A percentile compares a stretch with the other conserved stretches of the same genome.
phyloP scores from a whole-genome alignment of 1,140 invertebrate genomes.

The Leptinotarsa texana region DNA sequence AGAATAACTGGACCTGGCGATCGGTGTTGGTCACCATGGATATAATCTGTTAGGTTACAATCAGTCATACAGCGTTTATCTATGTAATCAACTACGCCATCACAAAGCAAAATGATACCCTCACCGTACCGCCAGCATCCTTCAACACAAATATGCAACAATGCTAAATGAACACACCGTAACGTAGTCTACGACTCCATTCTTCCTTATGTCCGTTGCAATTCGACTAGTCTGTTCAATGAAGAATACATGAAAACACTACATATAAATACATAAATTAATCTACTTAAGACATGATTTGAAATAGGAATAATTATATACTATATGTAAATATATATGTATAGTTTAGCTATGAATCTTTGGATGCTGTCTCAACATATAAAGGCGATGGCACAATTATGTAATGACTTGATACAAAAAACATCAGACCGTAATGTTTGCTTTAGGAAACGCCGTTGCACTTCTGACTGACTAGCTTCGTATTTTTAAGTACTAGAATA shows the following conservation, averaged over 20 bases:
- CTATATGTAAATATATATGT: conserved; percentile 42
- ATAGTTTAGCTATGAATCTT: conserved; percentile 44
- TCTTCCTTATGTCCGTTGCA: conserved; percentile 38
- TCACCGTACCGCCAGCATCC: conserved; percentile 34
- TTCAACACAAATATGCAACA: conserved; percentile 47
- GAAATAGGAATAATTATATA: conserved; percentile 46
- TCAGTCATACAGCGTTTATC: conserved; percentile 36
- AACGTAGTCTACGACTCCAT: neutral
- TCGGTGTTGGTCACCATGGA: conserved; percentile 31
- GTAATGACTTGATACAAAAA: conserved; percentile 39
- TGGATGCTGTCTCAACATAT: conserved; percentile 42
- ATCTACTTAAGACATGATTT: conserved; percentile 43
- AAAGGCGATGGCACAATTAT: conserved; percentile 52
- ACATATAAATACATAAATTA: conserved; percentile 53
- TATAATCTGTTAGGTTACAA: conserved; percentile 36
- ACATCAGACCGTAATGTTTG: conserved; percentile 48
- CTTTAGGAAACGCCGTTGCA: conserved; percentile 54
- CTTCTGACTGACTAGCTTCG: conserved; percentile 57
- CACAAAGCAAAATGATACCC: conserved; percentile 43
- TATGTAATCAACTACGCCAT: conserved; percentile 42
- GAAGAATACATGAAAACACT: conserved; percentile 51
- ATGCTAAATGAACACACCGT: conserved; percentile 39
- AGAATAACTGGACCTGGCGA: conserved; percentile 30
- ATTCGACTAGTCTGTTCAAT: conserved; percentile 49
- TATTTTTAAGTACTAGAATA: conserved; percentile 54